Base-by-base conservation (phyloP, 2,797 vertebrate genomes). In the Myotis planiceps region DNA sequence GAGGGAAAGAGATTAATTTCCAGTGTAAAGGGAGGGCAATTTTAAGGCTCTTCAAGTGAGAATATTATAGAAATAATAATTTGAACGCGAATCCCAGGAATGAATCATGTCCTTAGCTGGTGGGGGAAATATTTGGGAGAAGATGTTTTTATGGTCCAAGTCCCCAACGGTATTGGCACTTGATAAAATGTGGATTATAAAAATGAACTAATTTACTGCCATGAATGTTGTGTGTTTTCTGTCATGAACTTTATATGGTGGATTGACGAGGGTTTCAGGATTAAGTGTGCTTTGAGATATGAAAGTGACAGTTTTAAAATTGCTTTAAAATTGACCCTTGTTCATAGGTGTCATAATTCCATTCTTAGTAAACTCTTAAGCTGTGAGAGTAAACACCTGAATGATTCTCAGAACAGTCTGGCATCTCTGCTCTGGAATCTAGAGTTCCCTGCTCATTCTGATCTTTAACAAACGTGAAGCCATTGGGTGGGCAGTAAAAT, bases 131-230 rank as follows among this genome's bases (percentile, higher is more conserved):
- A 16, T 91, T 96, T 88, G 47, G 60, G 42, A 93, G 47, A 13
- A 58, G 89, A 25, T 82, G 51, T 79, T 93, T 90, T 90, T 80
- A 51, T 76, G 37, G 34, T 82, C 13, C 45, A 65, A 34, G 13
- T 69, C 69, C 69, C 10, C 6, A 88, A 3, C 5, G 51, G 21
- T 85, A 49, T 21, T 79, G 16, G 37, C 92, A 60, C 60, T 89
- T 88, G 60, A n/a, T 96, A 90, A 85, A 95, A 76, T 55, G 58
- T 76, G 81, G 8, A 23, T 93, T 96, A 78, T 16, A 71, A 88
- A 94, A 95, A 72, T 71, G 55, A 92, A 86, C 37, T 86, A 37
- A 60, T 55, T 94, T 66, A 83, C 34, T 83, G 85, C 21, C 19
- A 42, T 42, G 12, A 89, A 29, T 89, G 85, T 66, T 66, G 72